These are phyloP conservation scores for Helobdella robusta DNA, from an alignment of 2,888 invertebrate genomes.

Conservation along the genomic window DNA sequence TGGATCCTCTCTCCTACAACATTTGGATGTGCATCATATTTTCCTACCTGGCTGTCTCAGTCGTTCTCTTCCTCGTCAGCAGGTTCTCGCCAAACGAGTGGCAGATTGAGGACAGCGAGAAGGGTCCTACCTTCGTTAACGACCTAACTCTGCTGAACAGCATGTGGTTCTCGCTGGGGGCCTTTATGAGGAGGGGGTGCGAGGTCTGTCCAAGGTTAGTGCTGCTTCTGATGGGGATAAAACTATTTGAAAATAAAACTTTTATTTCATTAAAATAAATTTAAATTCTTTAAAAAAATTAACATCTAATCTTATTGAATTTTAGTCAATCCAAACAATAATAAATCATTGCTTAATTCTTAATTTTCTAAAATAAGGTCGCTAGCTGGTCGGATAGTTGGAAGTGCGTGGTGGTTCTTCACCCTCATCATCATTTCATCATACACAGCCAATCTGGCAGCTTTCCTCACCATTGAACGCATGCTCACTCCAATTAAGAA, in stretches of 20 bases:
- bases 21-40: constrained; percentile 81
- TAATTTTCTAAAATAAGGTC: background rate
- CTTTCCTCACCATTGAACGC: constrained; percentile 89
- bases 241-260: too few relatives aligned
- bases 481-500: constrained; percentile 89
- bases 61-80: constrained; percentile 93
- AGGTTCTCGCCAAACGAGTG: constrained; percentile 90
- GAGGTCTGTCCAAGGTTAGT: constrained; percentile 78
- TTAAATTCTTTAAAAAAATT: too few relatives aligned
- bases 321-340: too few relatives aligned
- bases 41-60: constrained; percentile 89
- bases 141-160: constrained; percentile 72
- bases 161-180: constrained; percentile 88
- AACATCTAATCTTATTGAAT: too few relatives aligned
- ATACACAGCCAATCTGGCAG: constrained; percentile 46
- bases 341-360: too few relatives aligned
- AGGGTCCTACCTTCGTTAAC: constrained; percentile 37
- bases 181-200: constrained; percentile 94
- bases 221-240: too few relatives aligned
- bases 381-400: constrained; percentile 18
- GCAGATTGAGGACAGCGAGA: constrained; percentile 55
- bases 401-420: constrained; percentile 25
- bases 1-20: constrained; percentile 88
- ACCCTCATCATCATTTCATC: constrained; percentile 26
- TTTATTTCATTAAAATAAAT: too few relatives aligned